Percentiles rank a stretch among this genome's conserved stretches.
Conservation (phyloP, 2,797 vertebrate genomes). For the Hippoglossus hippoglossus region DNA sequence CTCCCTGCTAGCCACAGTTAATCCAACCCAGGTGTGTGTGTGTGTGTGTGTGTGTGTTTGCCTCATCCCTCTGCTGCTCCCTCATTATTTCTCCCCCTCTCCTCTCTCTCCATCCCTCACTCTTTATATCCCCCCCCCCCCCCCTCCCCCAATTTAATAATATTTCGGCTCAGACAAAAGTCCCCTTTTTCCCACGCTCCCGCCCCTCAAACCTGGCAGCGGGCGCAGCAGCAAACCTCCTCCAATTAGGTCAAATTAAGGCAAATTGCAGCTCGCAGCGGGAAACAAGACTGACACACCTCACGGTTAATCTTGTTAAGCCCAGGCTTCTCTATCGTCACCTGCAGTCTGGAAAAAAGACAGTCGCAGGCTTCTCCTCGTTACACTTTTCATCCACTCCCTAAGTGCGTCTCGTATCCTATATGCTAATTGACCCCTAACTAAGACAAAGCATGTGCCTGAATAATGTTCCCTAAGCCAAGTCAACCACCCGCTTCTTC, state of each 20-base stretch:
- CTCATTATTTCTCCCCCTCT: not conserved
- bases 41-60: slow-evolving; percentile 31
- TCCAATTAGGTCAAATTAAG: slow-evolving; percentile 65
- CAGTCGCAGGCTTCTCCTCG: not conserved
- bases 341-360: not conserved
- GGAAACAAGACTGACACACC: slow-evolving; percentile 48
- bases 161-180: not conserved
- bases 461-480: slow-evolving; percentile 13
- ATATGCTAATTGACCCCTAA: slow-evolving; percentile 1
- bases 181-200: slow-evolving; percentile 37
- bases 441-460: slow-evolving; percentile 33
- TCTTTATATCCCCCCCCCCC: not conserved
- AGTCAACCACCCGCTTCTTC: not conserved
- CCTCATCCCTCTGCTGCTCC: slow-evolving; percentile 5
- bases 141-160: not conserved
- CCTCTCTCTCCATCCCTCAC: not conserved
- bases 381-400: not conserved
- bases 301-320: slow-evolving; percentile 47
- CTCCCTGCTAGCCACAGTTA: slow-evolving; percentile 69
- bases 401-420: not conserved
- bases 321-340: slow-evolving; percentile 21
- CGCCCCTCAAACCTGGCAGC: slow-evolving; percentile 36
- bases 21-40: slow-evolving; percentile 73
- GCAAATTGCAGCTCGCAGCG: slow-evolving; percentile 52
- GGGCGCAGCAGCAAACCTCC: slow-evolving; percentile 16